Conservation (phyloP, 2,113 vertebrate species). For the Xiphias gladius region DNA sequence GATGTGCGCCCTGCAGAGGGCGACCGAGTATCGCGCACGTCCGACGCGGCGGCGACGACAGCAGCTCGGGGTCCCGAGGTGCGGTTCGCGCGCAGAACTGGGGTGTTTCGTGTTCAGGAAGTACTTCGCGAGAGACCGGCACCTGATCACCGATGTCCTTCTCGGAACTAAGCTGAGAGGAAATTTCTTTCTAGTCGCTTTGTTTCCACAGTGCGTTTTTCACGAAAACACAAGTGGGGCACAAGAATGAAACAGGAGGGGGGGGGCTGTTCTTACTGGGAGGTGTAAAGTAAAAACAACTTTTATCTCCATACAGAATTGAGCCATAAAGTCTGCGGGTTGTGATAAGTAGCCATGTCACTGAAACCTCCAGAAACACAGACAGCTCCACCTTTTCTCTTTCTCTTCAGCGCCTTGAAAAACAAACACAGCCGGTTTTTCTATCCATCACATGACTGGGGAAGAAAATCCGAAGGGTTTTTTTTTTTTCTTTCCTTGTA, state of each 20-base stretch:
- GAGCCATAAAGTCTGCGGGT: not conserved
- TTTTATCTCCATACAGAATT: not conserved
- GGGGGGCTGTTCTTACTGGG: not conserved
- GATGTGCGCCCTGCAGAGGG: conserved; percentile 68
- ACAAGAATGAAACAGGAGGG: not conserved
- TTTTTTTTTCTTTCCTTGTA: no score
- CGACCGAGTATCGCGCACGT: conserved; percentile 49
- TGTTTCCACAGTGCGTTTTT: not conserved
- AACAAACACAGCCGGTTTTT: not conserved
- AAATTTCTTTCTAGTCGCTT: no score
- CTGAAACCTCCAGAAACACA: not conserved
- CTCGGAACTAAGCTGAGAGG: no score
- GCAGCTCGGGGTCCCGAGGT: not conserved
- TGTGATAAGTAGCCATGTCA: not conserved
- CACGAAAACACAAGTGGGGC: not conserved
- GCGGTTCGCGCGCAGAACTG: not conserved
- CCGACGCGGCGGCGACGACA: accelerated
- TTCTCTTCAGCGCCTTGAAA: not conserved
- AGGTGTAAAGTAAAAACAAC: not conserved
- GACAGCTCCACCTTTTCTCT: no score
- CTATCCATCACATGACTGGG: no score
- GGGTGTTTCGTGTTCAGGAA: not conserved
- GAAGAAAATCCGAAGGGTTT: not conserved
- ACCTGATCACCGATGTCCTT: not conserved
- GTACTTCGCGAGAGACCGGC: no score